Evolutionary conservation across 2,113 vertebrate species (phyloP), one percentile per base, ranked within the genome.

Genomic region (Zosterops lateralis): DNA sequence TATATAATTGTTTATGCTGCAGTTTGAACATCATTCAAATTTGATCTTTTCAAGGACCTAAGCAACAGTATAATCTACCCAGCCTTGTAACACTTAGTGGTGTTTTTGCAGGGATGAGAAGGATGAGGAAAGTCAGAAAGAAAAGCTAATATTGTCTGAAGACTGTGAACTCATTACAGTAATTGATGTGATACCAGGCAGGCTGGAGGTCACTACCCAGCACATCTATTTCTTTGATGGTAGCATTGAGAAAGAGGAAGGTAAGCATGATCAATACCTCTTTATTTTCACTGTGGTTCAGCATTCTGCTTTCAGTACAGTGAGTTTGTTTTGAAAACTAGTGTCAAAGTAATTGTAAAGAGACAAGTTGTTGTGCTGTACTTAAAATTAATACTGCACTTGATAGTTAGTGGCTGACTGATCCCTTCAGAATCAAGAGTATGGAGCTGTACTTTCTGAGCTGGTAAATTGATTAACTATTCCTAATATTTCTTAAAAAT

Each of bases 151-250:
- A 42, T 57, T 99, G 74, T 97, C 97, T 75, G 99, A 99, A 98
- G 99, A 99, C 92, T 99, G 99, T 91, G 99, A 99, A 96, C 97
- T 99, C 78, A 97, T 99, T 94, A 99, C 99, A 20, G 86, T 99
- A 92, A 98, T 99, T 92, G 98, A 99, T 11, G 97, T 99, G 74
- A 98, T 99, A 95, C 97, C 98, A 7, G 99, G 99, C 17, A 98
- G 98, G n/a, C 97, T 99, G 92, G 99, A 99, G 90, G 97, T 99
- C 93, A 99, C 99, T 87, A 99, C 99, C 16, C 99, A 99, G 36
- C 98, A 99, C 95, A 98, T 99, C 95, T 99, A 99, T 97, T 99
- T 99, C 96, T 99, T 98, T 67, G 99, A 99, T 95, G 95, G 98
- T 91, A 99, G 98, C 97, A 97, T 97, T 89, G 99, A 99, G 97